Base-by-base conservation (phyloP, 2,113 vertebrate species). In the Eulacestoma nigropectus region DNA sequence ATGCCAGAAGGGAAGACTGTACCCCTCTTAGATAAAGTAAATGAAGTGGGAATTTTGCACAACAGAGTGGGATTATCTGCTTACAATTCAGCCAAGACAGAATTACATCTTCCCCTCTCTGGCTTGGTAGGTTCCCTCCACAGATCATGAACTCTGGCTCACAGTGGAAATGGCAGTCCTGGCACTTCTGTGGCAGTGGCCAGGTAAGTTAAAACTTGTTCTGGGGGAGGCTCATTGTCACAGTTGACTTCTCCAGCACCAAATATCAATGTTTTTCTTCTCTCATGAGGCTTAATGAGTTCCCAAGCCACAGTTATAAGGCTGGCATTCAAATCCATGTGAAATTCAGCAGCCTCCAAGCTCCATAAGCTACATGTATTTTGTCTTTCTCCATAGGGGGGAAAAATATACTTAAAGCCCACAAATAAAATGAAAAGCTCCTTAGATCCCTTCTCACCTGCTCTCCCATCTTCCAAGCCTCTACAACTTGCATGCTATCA, bases 361-460 rank as follows among this genome's bases (percentile, higher is more conserved):
- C 37, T 87, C 16, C 3, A 11, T 35, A 39, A 76, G 11, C 4
- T n/a, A 7, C 0, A 0, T 60, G 21, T 9, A 41, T 79, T 84
- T 63, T 73, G 7, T 75, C 55, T 78, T 78, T 64, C 56, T 42
- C 16, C 35, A 30, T 5, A 39, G 27, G 13, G 10, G 6, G 4
- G 20, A 5, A 29, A 41, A 89, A 37, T 55, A 8, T 32, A 46
- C 16, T 70, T 72, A 41, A n/a, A 60, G 20, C 13, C 57, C 6
- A 57, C 46, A 73, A 63, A 32, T 55, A 74, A 62, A 89, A 81
- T 47, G 6, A 72, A 18, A 20, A 74, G 7, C 22, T 85, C 22
- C 25, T 93, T 74, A 73, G 21, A 60, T 68, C 32, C 13, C 13
- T 67, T 91, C 75, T 74, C 16, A 46, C 22, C 62, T 49, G 6